Conservation (phyloP, 2,888 invertebrate species). For the Drosophila tripunctata region DNA sequence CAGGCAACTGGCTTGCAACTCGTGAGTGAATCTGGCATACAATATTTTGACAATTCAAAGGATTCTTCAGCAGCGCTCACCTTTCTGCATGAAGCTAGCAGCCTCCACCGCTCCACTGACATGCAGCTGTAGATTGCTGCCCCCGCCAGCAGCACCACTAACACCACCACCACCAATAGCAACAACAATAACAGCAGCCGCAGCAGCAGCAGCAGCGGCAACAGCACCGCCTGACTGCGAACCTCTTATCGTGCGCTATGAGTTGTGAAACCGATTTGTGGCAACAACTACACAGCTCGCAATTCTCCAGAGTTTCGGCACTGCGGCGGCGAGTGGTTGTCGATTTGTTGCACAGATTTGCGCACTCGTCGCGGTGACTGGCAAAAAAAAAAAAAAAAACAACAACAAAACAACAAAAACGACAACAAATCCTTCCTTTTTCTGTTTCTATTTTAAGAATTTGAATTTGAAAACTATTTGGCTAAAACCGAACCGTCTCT, state of each 20-base stretch:
- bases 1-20: constrained; percentile 54
- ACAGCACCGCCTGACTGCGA: background rate
- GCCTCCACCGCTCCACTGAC: constrained; percentile 34
- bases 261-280: constrained; percentile 61
- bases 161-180: background rate
- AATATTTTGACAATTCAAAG: constrained; percentile 81
- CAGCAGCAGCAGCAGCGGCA: background rate
- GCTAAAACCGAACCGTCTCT: constrained; percentile 67
- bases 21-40: constrained; percentile 78
- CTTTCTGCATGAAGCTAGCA: constrained; percentile 41
- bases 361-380: constrained; percentile 68
- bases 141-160: constrained; percentile 14
- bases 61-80: constrained; percentile 71
- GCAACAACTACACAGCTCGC: constrained; percentile 35
- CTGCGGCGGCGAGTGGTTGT: constrained; percentile 58
- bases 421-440: constrained; percentile 56
- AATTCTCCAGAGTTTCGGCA: constrained; percentile 6
- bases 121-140: constrained; percentile 48
- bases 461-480: constrained; percentile 62
- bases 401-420: background rate
- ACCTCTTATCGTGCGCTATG: constrained; percentile 55
- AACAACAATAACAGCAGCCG: background rate
- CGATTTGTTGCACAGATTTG: constrained; percentile 69
- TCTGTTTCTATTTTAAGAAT: constrained; percentile 65
- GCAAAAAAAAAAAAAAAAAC: constrained; percentile 52